Evolutionary conservation across 2,113 vertebrate genomes (phyloP).

Genomic region (Spea multiplicata): DNA sequence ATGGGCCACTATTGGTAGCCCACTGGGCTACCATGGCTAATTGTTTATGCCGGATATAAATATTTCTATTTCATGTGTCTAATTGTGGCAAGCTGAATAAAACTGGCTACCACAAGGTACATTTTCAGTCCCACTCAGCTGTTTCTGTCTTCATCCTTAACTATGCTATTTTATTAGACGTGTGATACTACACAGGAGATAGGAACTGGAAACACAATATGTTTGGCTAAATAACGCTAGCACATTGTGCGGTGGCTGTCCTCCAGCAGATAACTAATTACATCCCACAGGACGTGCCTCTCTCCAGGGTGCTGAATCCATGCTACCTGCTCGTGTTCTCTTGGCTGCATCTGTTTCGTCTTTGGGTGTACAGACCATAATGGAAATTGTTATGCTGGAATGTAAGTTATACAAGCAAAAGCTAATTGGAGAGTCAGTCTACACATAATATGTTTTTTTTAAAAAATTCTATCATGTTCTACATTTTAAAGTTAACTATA

Average conservation of each 20-base stretch:
- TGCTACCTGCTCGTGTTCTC: conserved; percentile 29
- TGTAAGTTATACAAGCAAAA: conserved; percentile 2
- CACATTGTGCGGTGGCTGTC: conserved; percentile 1
- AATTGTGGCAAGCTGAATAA: neutral
- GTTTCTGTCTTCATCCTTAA: neutral
- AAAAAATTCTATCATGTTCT: neutral
- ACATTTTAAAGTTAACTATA: too few species aligned
- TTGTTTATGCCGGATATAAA: too few species aligned
- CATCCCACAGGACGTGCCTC: conserved; percentile 29
- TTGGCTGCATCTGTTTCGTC: conserved; percentile 25
- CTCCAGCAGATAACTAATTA: conserved; percentile 33
- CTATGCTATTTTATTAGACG: conserved; percentile 23
- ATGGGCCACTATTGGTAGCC: too few species aligned
- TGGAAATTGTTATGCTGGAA: neutral
- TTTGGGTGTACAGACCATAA: neutral
- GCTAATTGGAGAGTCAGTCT: neutral
- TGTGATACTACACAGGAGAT: conserved; percentile 14
- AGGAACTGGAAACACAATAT: neutral
- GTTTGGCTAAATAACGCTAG: neutral
- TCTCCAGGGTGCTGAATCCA: conserved; percentile 40
- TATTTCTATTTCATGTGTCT: neutral
- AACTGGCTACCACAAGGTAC: neutral
- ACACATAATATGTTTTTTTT: neutral
- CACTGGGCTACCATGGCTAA: too few species aligned
- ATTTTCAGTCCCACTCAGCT: neutral